Percentiles rank a stretch among this genome's conserved stretches.
These are phyloP conservation scores for Mobula birostris DNA, from an alignment of 2,113 vertebrate genomes.

Conservation along the genomic window DNA sequence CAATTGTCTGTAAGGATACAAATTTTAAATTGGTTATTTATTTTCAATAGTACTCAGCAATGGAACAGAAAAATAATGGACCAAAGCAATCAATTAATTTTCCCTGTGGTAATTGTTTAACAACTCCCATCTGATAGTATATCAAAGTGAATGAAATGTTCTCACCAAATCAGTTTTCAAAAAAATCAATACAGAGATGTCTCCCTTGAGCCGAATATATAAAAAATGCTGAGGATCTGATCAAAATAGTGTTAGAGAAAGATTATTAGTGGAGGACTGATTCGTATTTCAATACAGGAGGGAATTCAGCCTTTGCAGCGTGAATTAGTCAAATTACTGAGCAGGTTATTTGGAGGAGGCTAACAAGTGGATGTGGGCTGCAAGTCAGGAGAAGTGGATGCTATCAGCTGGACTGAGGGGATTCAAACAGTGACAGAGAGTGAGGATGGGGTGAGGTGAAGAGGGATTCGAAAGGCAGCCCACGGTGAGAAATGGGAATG, in stretches of 20 bases:
- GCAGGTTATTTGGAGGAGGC: too few relatives aligned
- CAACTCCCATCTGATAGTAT: background rate
- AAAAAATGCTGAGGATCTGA: background rate
- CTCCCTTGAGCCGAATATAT: background rate
- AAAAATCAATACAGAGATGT: background rate
- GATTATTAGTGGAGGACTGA: background rate
- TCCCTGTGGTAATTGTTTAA: background rate
- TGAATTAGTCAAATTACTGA: background rate
- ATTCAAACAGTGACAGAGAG: too few relatives aligned
- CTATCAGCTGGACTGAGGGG: too few relatives aligned
- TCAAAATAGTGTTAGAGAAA: background rate
- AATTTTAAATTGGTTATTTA: too few relatives aligned
- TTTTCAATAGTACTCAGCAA: too few relatives aligned
- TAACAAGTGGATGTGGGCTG: too few relatives aligned
- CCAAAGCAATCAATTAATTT: too few relatives aligned
- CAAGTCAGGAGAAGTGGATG: too few relatives aligned
- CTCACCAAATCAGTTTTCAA: background rate
- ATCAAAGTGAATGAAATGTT: background rate
- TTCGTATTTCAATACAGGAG: background rate
- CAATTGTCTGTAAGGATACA: background rate
- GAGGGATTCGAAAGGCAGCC: too few relatives aligned
- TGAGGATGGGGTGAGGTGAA: too few relatives aligned
- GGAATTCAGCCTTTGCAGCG: background rate
- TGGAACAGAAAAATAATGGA: too few relatives aligned
- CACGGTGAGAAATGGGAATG: too few relatives aligned